Evolutionary conservation across 2,797 vertebrate species (phyloP), one percentile per base, ranked within the genome.

Genomic region (Poeciliopsis presidionis): DNA sequence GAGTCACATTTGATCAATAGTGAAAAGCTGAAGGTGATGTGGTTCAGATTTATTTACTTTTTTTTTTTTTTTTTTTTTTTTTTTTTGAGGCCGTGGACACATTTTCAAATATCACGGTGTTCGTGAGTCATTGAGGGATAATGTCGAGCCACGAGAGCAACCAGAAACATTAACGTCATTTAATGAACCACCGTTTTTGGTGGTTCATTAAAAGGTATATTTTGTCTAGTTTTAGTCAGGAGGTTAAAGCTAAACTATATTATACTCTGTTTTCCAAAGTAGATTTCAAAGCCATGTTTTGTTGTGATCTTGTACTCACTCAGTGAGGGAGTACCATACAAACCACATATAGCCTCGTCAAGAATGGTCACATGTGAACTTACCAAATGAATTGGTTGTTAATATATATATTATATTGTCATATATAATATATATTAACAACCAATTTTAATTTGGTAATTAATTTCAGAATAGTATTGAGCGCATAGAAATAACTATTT

Each of bases 1-100:
- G 74, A 85, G 86, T 90, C 90, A 91, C 90, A 84, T 87, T 90
- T 80, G 61, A 80, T 78, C 67, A 30, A 74, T 36, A 25, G 22
- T 55, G 61, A 81, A 46, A 76, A 74, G 73, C 43, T 46, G 2
- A 74, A 76, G 79, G 79, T 82, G 73, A 22, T 13, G 20, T 61
- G 12, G 77, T 47, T 74, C 33, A n/a, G 18, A 81, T 13, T 76
- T 39, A 41, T 78, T 36, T 47, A n/a, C 72, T 49, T 80, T 79
- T 84, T 46, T 4, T 43, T 39, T 39, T 39, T 22, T 77, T n/a
- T n/a, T n/a, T n/a, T n/a, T n/a, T n/a, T n/a, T n/a, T n/a, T n/a
- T n/a, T n/a, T n/a, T 57, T 36, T 39, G 14, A 18, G 46, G 59
- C 20, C 11, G 14, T 0, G 61, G 81, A 74, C 63, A 65, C 55